phyloP scores from a whole-genome alignment of 2,888 invertebrate species.

The Cryptocheilus praepositus region DNA sequence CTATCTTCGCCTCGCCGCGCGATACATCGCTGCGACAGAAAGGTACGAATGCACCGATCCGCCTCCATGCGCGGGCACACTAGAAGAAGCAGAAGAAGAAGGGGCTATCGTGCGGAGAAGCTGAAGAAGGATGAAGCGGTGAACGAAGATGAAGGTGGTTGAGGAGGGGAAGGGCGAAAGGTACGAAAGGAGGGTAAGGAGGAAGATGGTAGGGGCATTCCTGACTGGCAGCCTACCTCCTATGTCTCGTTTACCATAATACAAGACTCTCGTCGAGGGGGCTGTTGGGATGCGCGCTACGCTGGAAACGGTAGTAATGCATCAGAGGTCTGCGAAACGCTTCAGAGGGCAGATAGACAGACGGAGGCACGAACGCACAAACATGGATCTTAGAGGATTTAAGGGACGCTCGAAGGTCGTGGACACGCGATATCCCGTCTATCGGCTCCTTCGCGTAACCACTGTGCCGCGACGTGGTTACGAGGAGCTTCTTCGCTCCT shows the following conservation, averaged over 20 bases:
- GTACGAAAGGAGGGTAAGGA: constrained; percentile 7
- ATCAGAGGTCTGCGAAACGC: constrained; percentile 52
- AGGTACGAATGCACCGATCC: constrained; percentile 32
- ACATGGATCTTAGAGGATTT: constrained; percentile 5
- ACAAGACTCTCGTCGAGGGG: constrained; percentile 54
- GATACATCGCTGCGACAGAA: constrained; percentile 40
- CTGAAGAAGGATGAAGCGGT: constrained; percentile 21
- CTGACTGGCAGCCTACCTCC: constrained; percentile 60
- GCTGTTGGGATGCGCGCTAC: constrained; percentile 15
- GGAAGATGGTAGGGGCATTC: constrained; percentile 39
- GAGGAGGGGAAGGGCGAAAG: too few species aligned
- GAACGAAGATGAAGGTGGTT: too few species aligned
- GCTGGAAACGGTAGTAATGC: constrained; percentile 59
- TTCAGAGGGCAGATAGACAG: constrained; percentile 24
- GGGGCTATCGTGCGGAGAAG: background rate
- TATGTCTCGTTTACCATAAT: constrained; percentile 67
- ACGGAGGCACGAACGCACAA: too few species aligned
- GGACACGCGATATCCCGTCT: constrained; percentile 55
- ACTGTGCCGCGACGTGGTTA: constrained; percentile 36
- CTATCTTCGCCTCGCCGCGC: constrained; percentile 4
- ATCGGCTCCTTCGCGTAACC: constrained; percentile 35
- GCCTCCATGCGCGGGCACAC: constrained; percentile 14
- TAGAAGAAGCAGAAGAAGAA: background rate
- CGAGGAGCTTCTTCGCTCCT: constrained; percentile 28
- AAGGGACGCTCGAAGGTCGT: background rate